Conservation (phyloP, 2,113 vertebrate genomes). For the Aptenodytes forsteri region DNA sequence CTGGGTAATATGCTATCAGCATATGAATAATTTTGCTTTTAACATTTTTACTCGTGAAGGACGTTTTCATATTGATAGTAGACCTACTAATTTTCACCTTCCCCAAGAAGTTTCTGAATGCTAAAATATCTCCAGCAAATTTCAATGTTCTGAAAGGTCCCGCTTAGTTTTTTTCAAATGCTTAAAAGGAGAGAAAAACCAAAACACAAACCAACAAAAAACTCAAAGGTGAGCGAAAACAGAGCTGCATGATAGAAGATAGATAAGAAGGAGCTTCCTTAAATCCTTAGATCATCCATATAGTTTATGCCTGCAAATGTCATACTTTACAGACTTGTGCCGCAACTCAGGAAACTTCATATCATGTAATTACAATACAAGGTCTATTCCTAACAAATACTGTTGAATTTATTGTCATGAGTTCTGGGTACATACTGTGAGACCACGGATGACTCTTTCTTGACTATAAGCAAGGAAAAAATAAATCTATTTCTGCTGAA, state of each 20-base stretch:
- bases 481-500: not conserved
- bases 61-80: not conserved
- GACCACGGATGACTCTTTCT: not conserved
- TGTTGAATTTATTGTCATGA: not conserved
- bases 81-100: not conserved
- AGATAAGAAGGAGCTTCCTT: not conserved
- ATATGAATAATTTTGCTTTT: not conserved
- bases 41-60: not conserved
- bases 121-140: not conserved
- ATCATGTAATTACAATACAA: not conserved
- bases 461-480: not conserved
- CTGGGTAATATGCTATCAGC: not conserved
- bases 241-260: not conserved
- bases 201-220: not conserved
- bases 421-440: not conserved
- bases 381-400: not conserved
- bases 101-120: not conserved
- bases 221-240: not conserved
- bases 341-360: not conserved
- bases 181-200: not conserved
- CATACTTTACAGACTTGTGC: not conserved
- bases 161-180: not conserved
- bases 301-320: not conserved
- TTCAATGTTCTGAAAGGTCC: not conserved
- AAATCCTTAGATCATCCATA: not conserved